A percentile compares a stretch with the other conserved stretches of the same genome.
phyloP scores from a whole-genome alignment of 2,888 invertebrate species.

The Athetis lepigone region DNA sequence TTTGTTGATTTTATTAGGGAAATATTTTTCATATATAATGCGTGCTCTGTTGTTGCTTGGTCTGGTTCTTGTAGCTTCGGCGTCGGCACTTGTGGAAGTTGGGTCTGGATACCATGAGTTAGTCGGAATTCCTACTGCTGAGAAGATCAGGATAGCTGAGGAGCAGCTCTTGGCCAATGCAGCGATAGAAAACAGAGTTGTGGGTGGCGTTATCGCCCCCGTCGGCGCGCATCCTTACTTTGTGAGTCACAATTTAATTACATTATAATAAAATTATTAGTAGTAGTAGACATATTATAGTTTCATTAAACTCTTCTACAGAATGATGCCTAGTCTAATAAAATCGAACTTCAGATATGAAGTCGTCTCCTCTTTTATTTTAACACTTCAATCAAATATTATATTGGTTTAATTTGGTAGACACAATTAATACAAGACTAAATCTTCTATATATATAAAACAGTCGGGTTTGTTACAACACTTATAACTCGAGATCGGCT shows the following conservation, averaged over 20 bases:
- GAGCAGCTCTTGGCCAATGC: constrained; percentile 38
- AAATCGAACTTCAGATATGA: too few species aligned
- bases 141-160: constrained; percentile 73
- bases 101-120: constrained; percentile 70
- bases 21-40: constrained; percentile 59
- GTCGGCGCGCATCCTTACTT: constrained; percentile 73
- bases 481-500: too few species aligned
- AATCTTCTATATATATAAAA: too few species aligned
- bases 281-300: too few species aligned
- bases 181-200: constrained; percentile 64
- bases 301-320: too few species aligned
- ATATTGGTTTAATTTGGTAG: too few species aligned
- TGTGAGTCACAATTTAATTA: constrained; percentile 57
- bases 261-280: too few species aligned
- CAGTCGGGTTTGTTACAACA: too few species aligned
- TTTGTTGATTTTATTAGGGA: not conserved
- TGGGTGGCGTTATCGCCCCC: constrained; percentile 74
- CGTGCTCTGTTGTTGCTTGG: constrained; percentile 56
- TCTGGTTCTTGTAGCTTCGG: constrained; percentile 62
- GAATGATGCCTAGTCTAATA: too few species aligned
- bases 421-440: too few species aligned
- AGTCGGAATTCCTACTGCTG: constrained; percentile 78
- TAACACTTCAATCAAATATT: too few species aligned
- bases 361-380: too few species aligned
- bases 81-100: constrained; percentile 61